A percentile compares a stretch with the other conserved stretches of the same genome.
phyloP scores from a whole-genome alignment of 2,888 invertebrate genomes.

The Macaria liturata region DNA sequence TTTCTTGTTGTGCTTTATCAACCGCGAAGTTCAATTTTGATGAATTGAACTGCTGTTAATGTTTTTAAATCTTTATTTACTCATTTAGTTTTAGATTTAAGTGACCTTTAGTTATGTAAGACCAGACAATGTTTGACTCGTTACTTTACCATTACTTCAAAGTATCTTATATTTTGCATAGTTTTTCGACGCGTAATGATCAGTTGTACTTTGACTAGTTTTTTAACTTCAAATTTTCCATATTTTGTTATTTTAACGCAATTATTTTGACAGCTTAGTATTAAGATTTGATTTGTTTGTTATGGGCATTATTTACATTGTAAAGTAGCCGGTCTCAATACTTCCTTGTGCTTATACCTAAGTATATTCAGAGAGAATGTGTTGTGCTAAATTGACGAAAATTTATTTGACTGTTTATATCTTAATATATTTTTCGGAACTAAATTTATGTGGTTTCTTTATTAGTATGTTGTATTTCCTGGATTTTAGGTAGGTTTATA shows the following conservation, averaged over 20 bases:
- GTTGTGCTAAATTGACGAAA: constrained; percentile 31
- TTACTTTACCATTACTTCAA: too few relatives aligned
- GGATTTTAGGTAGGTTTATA: too few relatives aligned
- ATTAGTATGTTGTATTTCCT: not conserved
- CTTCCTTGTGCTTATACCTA: constrained; percentile 75
- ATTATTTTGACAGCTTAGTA: too few relatives aligned
- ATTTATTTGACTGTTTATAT: constrained; percentile 18
- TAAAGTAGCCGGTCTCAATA: constrained; percentile 59
- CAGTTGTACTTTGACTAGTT: constrained; percentile 3
- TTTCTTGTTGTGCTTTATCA: constrained; percentile 1
- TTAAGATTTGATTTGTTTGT: too few relatives aligned
- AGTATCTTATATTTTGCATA: too few relatives aligned
- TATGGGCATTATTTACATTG: constrained; percentile 56
- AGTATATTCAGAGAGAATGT: constrained; percentile 77
- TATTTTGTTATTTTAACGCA: too few relatives aligned
- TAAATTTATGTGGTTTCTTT: not conserved
- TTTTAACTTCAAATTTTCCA: too few relatives aligned
- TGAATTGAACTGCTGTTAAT: constrained; percentile 15
- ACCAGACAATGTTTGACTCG: too few relatives aligned
- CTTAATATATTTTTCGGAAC: constrained; percentile 15
- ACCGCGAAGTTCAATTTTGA: constrained; percentile 14
- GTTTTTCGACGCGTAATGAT: not conserved
- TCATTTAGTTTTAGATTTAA: constrained; percentile 4
- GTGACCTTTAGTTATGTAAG: constrained; percentile 5
- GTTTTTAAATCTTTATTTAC: constrained; percentile 2